Conservation (phyloP, 2,113 vertebrate species). For the Misgurnus anguillicaudatus region DNA sequence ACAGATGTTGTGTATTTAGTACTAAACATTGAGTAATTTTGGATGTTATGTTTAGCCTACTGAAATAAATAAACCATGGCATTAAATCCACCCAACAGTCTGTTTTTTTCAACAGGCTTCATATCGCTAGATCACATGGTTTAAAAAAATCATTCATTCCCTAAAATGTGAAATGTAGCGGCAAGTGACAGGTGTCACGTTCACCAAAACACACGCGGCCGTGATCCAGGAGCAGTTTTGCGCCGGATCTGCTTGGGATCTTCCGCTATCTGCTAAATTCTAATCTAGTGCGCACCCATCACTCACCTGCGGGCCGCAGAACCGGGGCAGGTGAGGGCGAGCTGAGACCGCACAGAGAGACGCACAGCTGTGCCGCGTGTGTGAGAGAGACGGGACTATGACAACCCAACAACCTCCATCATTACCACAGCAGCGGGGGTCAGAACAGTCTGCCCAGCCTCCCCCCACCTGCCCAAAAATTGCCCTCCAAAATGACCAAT, state of each 20-base stretch:
- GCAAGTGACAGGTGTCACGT: conserved; percentile 19
- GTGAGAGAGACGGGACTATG: conserved; percentile 41
- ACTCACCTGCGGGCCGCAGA: conserved; percentile 43
- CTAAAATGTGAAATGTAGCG: conserved; percentile 28
- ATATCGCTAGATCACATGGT: conserved; percentile 6
- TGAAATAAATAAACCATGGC: not conserved
- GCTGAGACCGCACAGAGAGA: conserved; percentile 14
- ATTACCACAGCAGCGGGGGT: conserved; percentile 79
- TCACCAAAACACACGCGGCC: not conserved
- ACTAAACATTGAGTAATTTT: not conserved
- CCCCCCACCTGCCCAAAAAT: conserved; percentile 75
- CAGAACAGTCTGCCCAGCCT: conserved; percentile 71
- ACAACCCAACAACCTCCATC: conserved; percentile 63
- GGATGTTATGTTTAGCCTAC: conserved; percentile 1
- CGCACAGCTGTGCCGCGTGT: conserved; percentile 22
- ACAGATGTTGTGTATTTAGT: not conserved
- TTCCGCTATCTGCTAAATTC: conserved; percentile 32
- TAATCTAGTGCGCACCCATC: conserved; percentile 20
- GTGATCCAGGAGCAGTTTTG: conserved; percentile 12
- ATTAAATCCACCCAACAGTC: conserved; percentile 12
- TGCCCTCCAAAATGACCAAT: conserved; percentile 80
- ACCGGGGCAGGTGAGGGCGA: not conserved
- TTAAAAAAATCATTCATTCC: not conserved
- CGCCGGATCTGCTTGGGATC: conserved; percentile 26
- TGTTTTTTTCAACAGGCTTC: conserved; percentile 43